phyloP scores from a whole-genome alignment of 2,888 invertebrate genomes.

The Drosophila longiperda region DNA sequence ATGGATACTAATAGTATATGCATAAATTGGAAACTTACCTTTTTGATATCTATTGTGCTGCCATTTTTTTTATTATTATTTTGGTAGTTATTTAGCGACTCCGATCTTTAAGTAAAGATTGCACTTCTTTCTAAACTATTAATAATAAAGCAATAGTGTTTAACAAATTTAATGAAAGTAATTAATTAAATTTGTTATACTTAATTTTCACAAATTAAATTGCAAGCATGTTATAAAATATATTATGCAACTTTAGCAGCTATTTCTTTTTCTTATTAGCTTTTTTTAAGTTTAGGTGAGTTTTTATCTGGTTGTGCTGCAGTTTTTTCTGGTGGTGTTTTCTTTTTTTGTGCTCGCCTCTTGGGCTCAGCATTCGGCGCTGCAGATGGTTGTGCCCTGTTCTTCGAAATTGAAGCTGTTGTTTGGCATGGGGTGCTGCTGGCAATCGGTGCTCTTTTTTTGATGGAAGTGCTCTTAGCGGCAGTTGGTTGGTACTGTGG shows the following conservation, averaged over 20 bases:
- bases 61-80: conserved; percentile 46
- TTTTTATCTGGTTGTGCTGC: not conserved
- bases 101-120: conserved; percentile 51
- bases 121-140: not conserved
- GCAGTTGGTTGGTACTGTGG: conserved; percentile 8
- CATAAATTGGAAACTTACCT: conserved; percentile 41
- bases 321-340: not conserved
- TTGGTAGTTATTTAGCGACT: conserved; percentile 19
- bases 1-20: not conserved
- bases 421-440: conserved; percentile 40
- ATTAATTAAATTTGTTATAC: not conserved
- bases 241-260: not conserved
- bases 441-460: conserved; percentile 18
- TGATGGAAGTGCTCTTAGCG: not conserved
- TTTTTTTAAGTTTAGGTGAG: not conserved
- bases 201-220: conserved; percentile 32
- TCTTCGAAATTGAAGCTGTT: not conserved
- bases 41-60: conserved; percentile 65
- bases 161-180: not conserved
- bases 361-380: not conserved
- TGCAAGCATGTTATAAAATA: not conserved
- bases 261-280: not conserved
- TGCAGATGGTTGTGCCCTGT: not conserved
- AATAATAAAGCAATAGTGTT: not conserved
- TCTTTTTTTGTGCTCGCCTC: conserved; percentile 3